A percentile compares a stretch with the other conserved stretches of the same genome.
phyloP scores from a whole-genome alignment of 2,888 invertebrate genomes.

The Aporophyla lueneburgensis region DNA sequence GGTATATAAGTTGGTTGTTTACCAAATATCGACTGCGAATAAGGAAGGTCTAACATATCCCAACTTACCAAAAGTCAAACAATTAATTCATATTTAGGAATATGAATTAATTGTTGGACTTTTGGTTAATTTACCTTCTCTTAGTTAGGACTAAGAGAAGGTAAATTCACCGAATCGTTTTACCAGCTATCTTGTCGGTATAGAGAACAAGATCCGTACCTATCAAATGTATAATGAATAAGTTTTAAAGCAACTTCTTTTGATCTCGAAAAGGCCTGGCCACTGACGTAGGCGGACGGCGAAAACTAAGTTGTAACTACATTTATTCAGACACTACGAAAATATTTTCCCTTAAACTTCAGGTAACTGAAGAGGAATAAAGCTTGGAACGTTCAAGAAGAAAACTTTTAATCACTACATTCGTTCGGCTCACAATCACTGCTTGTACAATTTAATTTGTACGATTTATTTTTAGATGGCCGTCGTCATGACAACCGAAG shows the following conservation, averaged over 20 bases:
- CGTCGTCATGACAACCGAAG: constrained; percentile 74
- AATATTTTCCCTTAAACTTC: constrained; percentile 50
- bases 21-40: background rate
- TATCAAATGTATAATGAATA: constrained; percentile 37
- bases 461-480: constrained; percentile 69
- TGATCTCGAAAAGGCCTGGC: constrained; percentile 43
- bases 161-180: background rate
- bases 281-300: constrained; percentile 22
- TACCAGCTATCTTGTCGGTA: background rate
- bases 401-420: constrained; percentile 61
- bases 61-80: constrained; percentile 1
- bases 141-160: constrained; percentile 2
- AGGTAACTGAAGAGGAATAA: constrained; percentile 47
- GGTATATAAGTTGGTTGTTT: background rate
- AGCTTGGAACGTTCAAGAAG: constrained; percentile 41
- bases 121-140: too few relatives aligned
- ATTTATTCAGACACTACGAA: constrained; percentile 57
- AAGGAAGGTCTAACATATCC: background rate
- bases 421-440: constrained; percentile 48
- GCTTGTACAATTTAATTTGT: constrained; percentile 58
- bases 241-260: constrained; percentile 47
- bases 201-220: constrained; percentile 10
- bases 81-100: constrained; percentile 18
- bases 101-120: too few relatives aligned
- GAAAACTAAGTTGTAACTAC: constrained; percentile 51